These are phyloP conservation scores for Heliangelus exortis DNA, from an alignment of 2,797 vertebrate genomes.

Conservation along the genomic window DNA sequence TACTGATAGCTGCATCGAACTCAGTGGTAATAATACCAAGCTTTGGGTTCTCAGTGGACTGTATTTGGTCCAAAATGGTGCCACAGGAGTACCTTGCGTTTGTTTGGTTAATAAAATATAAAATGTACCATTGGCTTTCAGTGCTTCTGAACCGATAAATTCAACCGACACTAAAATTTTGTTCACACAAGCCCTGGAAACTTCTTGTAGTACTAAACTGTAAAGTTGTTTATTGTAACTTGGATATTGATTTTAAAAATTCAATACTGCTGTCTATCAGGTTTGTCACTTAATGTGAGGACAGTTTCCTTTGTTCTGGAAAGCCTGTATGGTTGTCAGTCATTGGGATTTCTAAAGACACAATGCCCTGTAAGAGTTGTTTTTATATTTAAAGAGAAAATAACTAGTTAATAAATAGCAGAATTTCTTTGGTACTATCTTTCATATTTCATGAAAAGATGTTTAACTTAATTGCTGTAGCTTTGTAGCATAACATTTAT, in stretches of 20 bases:
- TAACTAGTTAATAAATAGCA: not conserved
- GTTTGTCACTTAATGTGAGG: not conserved
- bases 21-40: not conserved
- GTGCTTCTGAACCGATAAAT: constrained; percentile 16
- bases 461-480: not conserved
- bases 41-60: not conserved
- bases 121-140: not conserved
- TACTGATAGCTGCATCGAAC: not conserved
- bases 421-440: not conserved
- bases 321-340: not conserved
- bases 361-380: not conserved
- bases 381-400: not conserved
- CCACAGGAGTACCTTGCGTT: constrained; percentile 3
- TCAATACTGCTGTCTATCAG: not conserved
- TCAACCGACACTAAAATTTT: constrained; percentile 15
- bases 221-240: not conserved
- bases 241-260: constrained; percentile 4
- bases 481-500: not conserved
- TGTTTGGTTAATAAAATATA: constrained; percentile 48
- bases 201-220: not conserved
- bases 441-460: not conserved
- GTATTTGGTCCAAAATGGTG: not conserved
- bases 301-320: not conserved
- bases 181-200: not conserved
- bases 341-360: not conserved